Evolutionary conservation across 2,797 vertebrate genomes (phyloP), one percentile per base, ranked within the genome.

Genomic region (Chelon labrosus): DNA sequence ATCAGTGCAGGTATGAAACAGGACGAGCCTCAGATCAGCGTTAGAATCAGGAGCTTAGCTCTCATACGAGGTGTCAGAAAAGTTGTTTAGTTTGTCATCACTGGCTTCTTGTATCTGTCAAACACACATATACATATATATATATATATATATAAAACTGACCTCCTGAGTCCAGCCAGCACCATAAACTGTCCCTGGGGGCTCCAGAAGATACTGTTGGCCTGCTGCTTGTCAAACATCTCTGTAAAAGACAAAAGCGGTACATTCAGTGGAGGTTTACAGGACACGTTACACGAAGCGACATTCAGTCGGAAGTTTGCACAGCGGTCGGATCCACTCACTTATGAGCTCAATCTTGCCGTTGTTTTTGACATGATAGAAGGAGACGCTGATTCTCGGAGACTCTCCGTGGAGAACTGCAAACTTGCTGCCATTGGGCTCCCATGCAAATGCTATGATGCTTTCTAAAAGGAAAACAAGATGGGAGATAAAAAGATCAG

Each of bases 171-270:
- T 47, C 98, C 98, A 35, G 98, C 98, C 88, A 99, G 84, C 44
- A 99, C 98, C 65, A 99, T 89, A 70, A 99, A 99, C 83, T 99
- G 98, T n/a, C 98, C 98, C 83, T 99, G 98, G 1, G 98, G 98
- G 90, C 98, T 99, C 98, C 98, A 99, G 93, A 99, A 99, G 92
- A 99, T 99, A 79, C 98, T 99, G 88, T 99, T 99, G 46, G 98
- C 98, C 87, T 99, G 98, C 91, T 99, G 98, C 70, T 99, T 99
- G 83, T 99, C 98, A 77, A 98, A 99, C 7, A 93, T 96, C 88
- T 99, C 98, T 99, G 91, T 4, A 55, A 73, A 83, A 0, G 9
- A 57, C 27, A 20, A 50, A 50, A 35, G 16, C 1, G 14, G 25
- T 27, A 64, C 5, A 41, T 16, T 42, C 9, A 58, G 35, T 12